Evolutionary conservation across 2,113 vertebrate genomes (phyloP).

Genomic region (Chauna torquata): DNA sequence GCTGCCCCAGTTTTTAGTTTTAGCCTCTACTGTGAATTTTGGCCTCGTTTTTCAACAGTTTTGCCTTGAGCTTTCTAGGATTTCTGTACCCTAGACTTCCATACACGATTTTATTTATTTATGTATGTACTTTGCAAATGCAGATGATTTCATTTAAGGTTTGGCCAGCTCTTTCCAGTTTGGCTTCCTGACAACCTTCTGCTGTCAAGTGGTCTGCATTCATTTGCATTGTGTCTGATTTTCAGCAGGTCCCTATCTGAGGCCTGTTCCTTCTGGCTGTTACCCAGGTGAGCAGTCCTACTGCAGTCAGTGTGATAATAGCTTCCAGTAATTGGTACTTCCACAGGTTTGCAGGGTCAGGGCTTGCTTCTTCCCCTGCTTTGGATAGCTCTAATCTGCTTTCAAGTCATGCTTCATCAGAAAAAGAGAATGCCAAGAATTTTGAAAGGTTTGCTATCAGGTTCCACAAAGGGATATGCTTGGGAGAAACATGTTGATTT

Average conservation of each 20-base stretch:
- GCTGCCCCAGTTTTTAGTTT: not conserved
- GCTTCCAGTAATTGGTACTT: conserved; percentile 29
- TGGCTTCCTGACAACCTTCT: conserved; percentile 52
- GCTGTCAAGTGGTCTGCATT: conserved; percentile 21
- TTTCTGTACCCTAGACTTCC: not conserved
- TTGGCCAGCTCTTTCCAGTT: not conserved
- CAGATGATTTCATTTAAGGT: not conserved
- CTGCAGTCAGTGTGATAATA: not conserved
- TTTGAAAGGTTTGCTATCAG: conserved; percentile 36
- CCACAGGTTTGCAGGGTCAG: not conserved
- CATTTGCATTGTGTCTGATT: not conserved
- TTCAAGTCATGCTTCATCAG: not conserved
- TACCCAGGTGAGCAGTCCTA: conserved; percentile 40
- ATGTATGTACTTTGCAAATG: not conserved
- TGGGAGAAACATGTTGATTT: conserved; percentile 1
- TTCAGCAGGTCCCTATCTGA: conserved; percentile 35
- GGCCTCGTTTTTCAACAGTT: not conserved
- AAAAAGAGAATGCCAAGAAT: conserved; percentile 16
- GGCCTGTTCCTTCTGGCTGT: not conserved
- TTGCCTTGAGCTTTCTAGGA: not conserved
- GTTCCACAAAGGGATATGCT: conserved; percentile 22
- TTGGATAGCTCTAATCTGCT: not conserved
- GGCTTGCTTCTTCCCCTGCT: not conserved
- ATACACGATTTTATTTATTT: not conserved
- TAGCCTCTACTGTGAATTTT: not conserved